Conservation (phyloP, 2,797 vertebrate species). For the Schizopygopsis malacanthus region DNA sequence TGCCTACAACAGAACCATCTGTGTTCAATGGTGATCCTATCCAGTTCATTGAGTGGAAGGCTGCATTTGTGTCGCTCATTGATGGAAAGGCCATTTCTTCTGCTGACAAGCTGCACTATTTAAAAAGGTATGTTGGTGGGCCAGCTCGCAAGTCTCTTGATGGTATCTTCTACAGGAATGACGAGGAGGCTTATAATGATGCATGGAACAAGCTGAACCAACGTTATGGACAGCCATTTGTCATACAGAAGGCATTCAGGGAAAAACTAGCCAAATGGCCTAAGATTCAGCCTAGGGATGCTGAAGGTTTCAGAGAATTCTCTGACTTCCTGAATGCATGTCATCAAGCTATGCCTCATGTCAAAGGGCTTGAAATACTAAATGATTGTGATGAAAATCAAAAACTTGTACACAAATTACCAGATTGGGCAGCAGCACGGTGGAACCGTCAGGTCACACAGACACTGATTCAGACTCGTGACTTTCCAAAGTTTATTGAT, state of each 20-base stretch:
- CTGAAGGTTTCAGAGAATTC: conserved; percentile 34
- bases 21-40: too few relatives aligned
- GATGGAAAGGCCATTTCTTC: too few relatives aligned
- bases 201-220: conserved; percentile 45
- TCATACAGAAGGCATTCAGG: conserved; percentile 16
- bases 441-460: conserved; percentile 43
- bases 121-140: too few relatives aligned
- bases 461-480: not conserved
- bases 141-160: too few relatives aligned
- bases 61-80: too few relatives aligned
- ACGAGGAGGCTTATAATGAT: too few relatives aligned
- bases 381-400: conserved; percentile 49
- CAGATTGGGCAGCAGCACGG: conserved; percentile 20
- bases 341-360: conserved; percentile 37
- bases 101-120: too few relatives aligned
- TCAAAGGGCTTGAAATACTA: conserved; percentile 39
- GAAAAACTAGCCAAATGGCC: conserved; percentile 36
- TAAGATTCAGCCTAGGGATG: conserved; percentile 41
- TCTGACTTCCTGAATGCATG: conserved; percentile 50
- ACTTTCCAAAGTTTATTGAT: conserved; percentile 41
- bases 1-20: too few relatives aligned
- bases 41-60: too few relatives aligned
- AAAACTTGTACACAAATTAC: conserved; percentile 40
- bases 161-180: too few relatives aligned
- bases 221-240: conserved; percentile 38